phyloP scores from a whole-genome alignment of 2,888 invertebrate genomes.

The Ommatoiulus sabulosus region DNA sequence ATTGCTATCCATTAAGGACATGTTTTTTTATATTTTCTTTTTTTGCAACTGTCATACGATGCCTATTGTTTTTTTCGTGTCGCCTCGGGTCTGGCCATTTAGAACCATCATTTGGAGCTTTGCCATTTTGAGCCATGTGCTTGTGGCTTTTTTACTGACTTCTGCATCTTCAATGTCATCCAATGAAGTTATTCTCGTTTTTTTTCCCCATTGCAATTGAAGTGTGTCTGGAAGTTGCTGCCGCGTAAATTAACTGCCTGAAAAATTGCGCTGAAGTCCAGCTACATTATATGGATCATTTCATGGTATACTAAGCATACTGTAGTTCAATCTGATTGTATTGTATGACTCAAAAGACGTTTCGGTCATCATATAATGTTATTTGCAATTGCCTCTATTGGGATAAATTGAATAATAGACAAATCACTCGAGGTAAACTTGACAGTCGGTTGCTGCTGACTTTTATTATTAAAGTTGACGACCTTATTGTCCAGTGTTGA shows the following conservation, averaged over 20 bases:
- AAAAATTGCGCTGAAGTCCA: no score
- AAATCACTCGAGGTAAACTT: no score
- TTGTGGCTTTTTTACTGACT: neutral
- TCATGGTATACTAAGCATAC: no score
- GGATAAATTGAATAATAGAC: no score
- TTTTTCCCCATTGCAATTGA: neutral
- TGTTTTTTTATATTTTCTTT: neutral
- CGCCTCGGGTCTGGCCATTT: neutral
- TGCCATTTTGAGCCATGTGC: constrained; percentile 31
- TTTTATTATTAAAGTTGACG: no score
- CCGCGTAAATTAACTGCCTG: neutral
- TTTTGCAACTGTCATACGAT: constrained; percentile 8
- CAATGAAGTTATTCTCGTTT: neutral
- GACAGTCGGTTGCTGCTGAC: no score
- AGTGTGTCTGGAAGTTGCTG: neutral
- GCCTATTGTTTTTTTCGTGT: neutral
- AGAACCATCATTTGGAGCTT: neutral
- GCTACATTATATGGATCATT: no score
- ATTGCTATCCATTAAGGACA: neutral
- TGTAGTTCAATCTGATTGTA: no score
- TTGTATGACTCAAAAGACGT: no score
- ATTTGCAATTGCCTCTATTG: no score
- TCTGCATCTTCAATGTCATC: neutral
- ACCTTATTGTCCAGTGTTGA: no score
- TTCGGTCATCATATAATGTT: no score